phyloP scores from a whole-genome alignment of 2,113 vertebrate genomes.

The Mystacornis crossleyi region DNA sequence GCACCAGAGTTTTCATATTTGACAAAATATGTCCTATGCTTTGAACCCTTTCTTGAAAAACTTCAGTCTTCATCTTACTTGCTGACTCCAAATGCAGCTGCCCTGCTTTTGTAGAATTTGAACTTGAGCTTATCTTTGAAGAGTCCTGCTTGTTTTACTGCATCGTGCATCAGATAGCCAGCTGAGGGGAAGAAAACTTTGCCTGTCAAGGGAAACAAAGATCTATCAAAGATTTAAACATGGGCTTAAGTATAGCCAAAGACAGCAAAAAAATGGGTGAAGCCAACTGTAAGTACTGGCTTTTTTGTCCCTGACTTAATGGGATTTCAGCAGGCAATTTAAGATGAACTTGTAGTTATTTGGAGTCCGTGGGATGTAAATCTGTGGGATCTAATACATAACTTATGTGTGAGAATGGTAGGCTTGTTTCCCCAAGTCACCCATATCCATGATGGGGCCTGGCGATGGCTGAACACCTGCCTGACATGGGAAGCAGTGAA shows the following conservation, averaged over 20 bases:
- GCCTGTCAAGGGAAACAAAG: background rate
- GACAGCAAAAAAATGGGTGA: background rate
- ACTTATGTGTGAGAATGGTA: background rate
- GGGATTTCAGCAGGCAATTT: background rate
- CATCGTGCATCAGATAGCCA: background rate
- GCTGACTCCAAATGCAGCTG: background rate
- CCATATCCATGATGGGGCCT: fast-evolving
- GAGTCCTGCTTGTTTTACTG: background rate
- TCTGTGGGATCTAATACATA: background rate
- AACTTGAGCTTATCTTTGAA: background rate
- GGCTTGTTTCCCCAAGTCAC: background rate
- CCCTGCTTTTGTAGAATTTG: background rate
- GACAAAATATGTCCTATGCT: background rate
- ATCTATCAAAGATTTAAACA: background rate
- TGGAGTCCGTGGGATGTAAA: background rate
- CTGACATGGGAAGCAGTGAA: no score
- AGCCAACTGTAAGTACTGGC: background rate
- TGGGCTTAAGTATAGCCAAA: background rate
- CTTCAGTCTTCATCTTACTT: background rate
- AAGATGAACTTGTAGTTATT: background rate
- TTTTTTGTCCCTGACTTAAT: background rate
- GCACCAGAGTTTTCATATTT: background rate
- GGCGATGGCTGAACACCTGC: no score
- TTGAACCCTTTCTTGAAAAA: background rate
- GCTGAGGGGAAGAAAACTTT: background rate